Base-by-base conservation (phyloP, 2,113 vertebrate genomes). In the Phycodurus eques region DNA sequence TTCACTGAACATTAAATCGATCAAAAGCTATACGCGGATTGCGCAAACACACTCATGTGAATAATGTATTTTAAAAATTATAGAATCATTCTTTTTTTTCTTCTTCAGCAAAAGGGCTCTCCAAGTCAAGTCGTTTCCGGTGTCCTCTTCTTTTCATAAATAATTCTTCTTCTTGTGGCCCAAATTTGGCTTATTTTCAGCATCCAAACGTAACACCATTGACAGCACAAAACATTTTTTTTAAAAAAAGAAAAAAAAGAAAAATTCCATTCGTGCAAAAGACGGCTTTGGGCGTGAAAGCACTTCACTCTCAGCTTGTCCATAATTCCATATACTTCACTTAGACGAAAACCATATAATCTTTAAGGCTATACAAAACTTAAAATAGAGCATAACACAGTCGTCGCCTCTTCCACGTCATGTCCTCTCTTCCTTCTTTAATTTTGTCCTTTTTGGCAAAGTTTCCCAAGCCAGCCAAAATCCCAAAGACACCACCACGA, bases 321-420 rank as follows among this genome's bases (percentile, higher is more conserved):
- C 94, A 92, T 89, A 92, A 93, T 92, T 85, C 85, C 94, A 94
- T 89, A 92, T 78, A 94, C 90, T 93, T 93, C 90, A 94, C 91
- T 91, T 90, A 92, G 92, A 93, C 90, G 84, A 86, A 93, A 94
- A 93, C 88, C 88, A 85, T 89, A 83, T 84, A 92, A 89, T 82
- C 88, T 92, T 91, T 96, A 96, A 96, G 95, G 94, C 95, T 95
- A 93, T 92, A 95, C 94, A 95, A 93, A 66, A 98, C 94, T 96
- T 93, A 94, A 94, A 93, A 93, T 89, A 94, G 93, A 95, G 91
- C 88, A 92, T 89, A 88, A 93, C 85, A 94, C 93, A 92, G 81
- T 85, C 87, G 77, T 83, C 75, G 72, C 85, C 77, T 90, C 90
- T 78, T 68, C 90, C 84, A 76, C 74, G 83, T 81, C 80, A 83